Evolutionary conservation across 2,113 vertebrate species (phyloP).

Genomic region (Gymnarchus niloticus): DNA sequence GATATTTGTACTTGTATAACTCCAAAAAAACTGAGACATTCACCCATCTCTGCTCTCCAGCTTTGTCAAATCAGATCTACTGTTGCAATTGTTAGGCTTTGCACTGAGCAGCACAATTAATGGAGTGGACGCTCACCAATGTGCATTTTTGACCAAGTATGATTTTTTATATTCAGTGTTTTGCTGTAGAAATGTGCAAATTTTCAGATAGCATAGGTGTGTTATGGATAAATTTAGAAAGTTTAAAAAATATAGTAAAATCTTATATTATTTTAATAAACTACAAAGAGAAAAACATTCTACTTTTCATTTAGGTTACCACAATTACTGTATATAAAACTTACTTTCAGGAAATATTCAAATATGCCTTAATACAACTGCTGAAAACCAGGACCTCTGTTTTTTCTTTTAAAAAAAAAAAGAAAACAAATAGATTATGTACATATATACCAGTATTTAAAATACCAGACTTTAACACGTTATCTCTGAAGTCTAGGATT

Average conservation of each 20-base stretch:
- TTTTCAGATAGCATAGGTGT: not conserved
- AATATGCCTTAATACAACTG: not conserved
- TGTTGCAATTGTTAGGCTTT: slow-evolving; percentile 5
- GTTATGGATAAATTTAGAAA: not conserved
- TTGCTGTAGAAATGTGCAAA: not conserved
- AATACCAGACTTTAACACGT: too few species aligned
- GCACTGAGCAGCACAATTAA: slow-evolving; percentile 14
- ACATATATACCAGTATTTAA: not conserved
- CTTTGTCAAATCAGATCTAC: slow-evolving; percentile 23
- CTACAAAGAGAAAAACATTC: not conserved
- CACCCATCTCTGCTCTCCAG: not conserved
- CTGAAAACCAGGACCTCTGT: not conserved
- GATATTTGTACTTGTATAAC: not conserved
- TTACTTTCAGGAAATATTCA: not conserved
- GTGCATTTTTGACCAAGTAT: not conserved
- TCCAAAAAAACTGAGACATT: not conserved
- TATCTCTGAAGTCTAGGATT: too few species aligned
- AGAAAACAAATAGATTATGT: not conserved
- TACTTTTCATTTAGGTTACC: not conserved
- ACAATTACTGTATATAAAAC: not conserved
- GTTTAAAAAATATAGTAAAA: not conserved
- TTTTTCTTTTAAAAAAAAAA: too few species aligned
- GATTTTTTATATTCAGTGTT: not conserved
- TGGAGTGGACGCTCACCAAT: not conserved
- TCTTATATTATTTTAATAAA: not conserved